Evolutionary conservation across 2,888 invertebrate species (phyloP), one percentile per base, ranked within the genome.

Genomic region (Muscina levida): DNA sequence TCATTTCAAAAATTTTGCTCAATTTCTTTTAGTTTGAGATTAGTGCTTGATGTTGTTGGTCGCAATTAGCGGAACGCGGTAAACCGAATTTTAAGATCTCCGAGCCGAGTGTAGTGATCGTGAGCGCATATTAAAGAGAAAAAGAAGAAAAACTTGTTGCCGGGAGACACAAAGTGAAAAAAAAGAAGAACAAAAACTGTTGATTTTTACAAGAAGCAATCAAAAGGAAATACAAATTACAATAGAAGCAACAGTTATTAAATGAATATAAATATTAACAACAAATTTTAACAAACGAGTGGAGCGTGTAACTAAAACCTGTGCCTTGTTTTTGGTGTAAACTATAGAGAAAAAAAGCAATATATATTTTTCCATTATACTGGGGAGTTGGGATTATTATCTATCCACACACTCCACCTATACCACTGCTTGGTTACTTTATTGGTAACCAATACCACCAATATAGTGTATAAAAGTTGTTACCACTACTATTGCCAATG

Each of bases 371-470:
- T n/a, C 31, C 31, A 31, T 31, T 31, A 31, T 31, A 31, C 8
- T 31, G 31, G 31, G 37, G 31, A 66, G 46, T 44, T 68, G 24
- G 24, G n/a, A 8, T 10, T 48, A 48, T 6, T 22, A 3, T 39
- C 26, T 26, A 66, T 24, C 17, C 15, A 26, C n/a, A 56, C 42
- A 46, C 66, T 31, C 62, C 46, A 39, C 67, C 59, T 56, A 51
- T 66, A 22, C 48, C 70, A 56, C 71, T 53, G 70, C 19, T 46
- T 72, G 68, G 48, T 82, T 72, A 65, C 26, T 71, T 53, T 67
- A 82, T 85, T 85, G 84, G 82, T 85, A 86, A 86, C 85, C 82
- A 81, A 82, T 79, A 84, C 84, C 31, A 84, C 84, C 31, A 31
- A 31, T 31, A 31, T 31, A 31, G 3, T 31, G 8, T 31, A 31